Evolutionary conservation across 2,888 invertebrate genomes (phyloP).

Genomic region (Agelastica alni): DNA sequence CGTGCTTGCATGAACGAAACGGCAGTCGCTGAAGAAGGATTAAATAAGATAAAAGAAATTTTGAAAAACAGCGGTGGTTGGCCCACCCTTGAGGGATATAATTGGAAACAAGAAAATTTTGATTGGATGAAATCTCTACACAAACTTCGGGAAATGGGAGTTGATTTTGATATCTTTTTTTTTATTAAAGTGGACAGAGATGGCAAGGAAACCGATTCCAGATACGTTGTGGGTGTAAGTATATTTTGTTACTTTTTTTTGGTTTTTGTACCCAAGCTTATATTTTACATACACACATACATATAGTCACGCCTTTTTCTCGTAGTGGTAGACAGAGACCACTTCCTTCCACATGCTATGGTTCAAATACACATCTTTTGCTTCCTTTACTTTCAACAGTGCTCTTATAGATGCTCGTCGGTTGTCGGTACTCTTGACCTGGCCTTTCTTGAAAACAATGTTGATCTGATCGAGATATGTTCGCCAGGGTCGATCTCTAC

Average conservation of each 20-base stretch:
- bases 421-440: too few species aligned
- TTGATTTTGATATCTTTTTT: conserved; percentile 50
- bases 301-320: too few species aligned
- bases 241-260: conserved; percentile 24
- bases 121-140: conserved; percentile 50
- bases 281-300: too few species aligned
- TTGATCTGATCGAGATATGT: too few species aligned
- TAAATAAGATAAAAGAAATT: conserved; percentile 45
- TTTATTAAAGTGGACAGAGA: conserved; percentile 44
- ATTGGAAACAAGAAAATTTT: conserved; percentile 55
- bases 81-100: conserved; percentile 60
- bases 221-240: conserved; percentile 49
- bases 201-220: conserved; percentile 39
- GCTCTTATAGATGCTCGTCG: too few species aligned
- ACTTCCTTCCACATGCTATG: too few species aligned
- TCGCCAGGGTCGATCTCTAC: too few species aligned
- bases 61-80: conserved; percentile 63
- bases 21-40: conserved; percentile 46
- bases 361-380: too few species aligned
- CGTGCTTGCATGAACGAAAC: conserved; percentile 51
- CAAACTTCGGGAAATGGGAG: conserved; percentile 48
- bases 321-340: too few species aligned
- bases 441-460: too few species aligned
- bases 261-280: neutral
- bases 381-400: too few species aligned